A percentile compares a stretch with the other conserved stretches of the same genome.
Conservation (phyloP, 2,888 invertebrate genomes). For the Nemapogon koenigi region DNA sequence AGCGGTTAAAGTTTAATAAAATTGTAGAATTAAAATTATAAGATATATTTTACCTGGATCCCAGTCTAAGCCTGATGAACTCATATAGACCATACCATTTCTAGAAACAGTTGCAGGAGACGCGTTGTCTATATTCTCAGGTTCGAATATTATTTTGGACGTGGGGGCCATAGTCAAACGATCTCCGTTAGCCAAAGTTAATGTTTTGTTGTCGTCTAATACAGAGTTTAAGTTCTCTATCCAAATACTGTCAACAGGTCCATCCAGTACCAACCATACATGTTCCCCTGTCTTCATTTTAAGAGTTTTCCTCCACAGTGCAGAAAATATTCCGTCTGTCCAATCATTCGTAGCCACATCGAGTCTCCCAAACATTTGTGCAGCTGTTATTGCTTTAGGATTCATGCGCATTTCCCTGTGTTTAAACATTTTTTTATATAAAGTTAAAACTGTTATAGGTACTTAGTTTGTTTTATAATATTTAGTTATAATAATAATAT, state of each 20-base stretch:
- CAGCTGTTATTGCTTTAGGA: constrained; percentile 95
- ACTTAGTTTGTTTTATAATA: too few relatives aligned
- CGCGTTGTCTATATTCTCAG: constrained; percentile 97
- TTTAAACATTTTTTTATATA: constrained; percentile 12
- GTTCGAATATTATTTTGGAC: constrained; percentile 96
- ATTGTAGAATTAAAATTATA: too few relatives aligned
- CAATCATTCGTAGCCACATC: constrained; percentile 98
- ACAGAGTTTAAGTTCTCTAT: constrained; percentile 98
- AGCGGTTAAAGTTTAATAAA: too few relatives aligned
- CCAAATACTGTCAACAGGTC: constrained; percentile 98
- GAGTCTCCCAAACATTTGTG: constrained; percentile 96
- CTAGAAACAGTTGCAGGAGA: constrained; percentile 96
- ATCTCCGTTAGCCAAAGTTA: constrained; percentile 95
- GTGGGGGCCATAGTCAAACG: constrained; percentile 92
- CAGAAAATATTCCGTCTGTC: constrained; percentile 98
- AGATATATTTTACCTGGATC: constrained; percentile 72
- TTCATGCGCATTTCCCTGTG: constrained; percentile 95
- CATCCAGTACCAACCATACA: constrained; percentile 94
- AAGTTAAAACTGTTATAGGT: not conserved
- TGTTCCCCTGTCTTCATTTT: constrained; percentile 87
- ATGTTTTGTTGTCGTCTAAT: constrained; percentile 93
- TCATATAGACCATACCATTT: constrained; percentile 97
- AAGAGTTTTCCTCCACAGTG: constrained; percentile 93
- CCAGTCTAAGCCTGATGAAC: constrained; percentile 94
- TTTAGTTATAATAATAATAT: not conserved